These are phyloP conservation scores for Pocillopora verrucosa DNA, from an alignment of 64 coral and sea anemone species.

Conservation along the genomic window DNA sequence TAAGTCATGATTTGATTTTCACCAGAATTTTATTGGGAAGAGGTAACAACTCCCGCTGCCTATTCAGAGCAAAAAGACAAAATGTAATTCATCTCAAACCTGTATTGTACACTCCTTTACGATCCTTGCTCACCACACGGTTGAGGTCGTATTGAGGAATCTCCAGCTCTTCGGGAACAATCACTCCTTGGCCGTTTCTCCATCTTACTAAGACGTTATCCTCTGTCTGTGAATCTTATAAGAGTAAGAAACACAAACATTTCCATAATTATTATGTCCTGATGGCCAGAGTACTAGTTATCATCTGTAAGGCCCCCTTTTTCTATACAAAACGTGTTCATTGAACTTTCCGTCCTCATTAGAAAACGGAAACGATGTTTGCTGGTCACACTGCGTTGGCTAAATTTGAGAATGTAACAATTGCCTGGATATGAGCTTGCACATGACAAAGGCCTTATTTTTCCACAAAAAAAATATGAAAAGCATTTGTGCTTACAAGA, in stretches of 20 bases:
- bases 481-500: conserved; percentile 32
- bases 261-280: background rate
- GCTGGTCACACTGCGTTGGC: background rate
- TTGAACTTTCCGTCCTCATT: too few species aligned
- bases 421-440: background rate
- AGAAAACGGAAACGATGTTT: too few species aligned
- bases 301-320: too few species aligned
- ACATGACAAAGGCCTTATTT: background rate
- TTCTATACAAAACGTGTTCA: too few species aligned
- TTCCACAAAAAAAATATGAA: background rate
- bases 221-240: conserved; percentile 55
- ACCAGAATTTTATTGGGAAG: too few species aligned
- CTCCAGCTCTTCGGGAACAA: conserved; percentile 38
- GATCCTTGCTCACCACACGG: background rate
- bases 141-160: conserved; percentile 40
- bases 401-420: background rate
- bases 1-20: too few species aligned
- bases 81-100: conserved; percentile 12
- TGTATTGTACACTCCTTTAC: conserved; percentile 53
- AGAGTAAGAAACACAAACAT: background rate
- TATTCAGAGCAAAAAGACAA: too few species aligned
- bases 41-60: too few species aligned
- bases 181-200: conserved; percentile 37
- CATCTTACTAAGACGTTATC: conserved; percentile 51
- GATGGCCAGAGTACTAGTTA: too few species aligned